Percentiles rank a stretch among this genome's conserved stretches.
phyloP scores from a whole-genome alignment of 2,113 vertebrate genomes.

The Phalacrocorax pelagicus region DNA sequence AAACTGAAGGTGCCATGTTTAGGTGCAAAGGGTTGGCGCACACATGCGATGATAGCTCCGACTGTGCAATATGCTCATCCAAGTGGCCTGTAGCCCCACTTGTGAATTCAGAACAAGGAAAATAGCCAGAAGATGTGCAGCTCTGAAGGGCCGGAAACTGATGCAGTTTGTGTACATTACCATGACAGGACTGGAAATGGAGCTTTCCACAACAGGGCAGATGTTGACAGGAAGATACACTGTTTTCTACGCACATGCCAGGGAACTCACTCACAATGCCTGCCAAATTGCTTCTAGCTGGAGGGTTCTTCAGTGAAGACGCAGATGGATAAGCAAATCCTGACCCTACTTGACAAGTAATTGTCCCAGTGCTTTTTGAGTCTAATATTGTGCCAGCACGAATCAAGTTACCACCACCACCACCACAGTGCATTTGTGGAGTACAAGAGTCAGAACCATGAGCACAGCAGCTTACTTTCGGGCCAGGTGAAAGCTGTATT shows the following conservation, averaged over 20 bases:
- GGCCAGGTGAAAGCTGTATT: conserved; percentile 78
- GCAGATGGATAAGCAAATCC: conserved; percentile 73
- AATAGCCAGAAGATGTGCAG: conserved; percentile 82
- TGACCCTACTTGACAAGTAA: conserved; percentile 83
- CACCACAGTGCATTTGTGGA: conserved; percentile 73
- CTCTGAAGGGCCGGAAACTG: conserved; percentile 74
- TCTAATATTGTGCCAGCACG: conserved; percentile 76
- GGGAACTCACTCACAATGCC: conserved; percentile 69
- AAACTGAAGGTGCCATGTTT: conserved; percentile 84
- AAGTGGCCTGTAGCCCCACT: conserved; percentile 73
- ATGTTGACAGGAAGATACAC: conserved; percentile 76
- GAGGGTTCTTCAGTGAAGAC: conserved; percentile 72
- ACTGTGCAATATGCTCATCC: conserved; percentile 76
- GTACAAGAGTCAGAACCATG: conserved; percentile 81
- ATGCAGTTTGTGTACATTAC: conserved; percentile 73
- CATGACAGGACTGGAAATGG: conserved; percentile 77
- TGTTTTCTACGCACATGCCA: conserved; percentile 75
- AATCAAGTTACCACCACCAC: conserved; percentile 76
- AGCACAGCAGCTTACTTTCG: conserved; percentile 94
- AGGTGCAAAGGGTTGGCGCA: conserved; percentile 90
- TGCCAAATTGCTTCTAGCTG: conserved; percentile 65
- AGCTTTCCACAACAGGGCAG: conserved; percentile 85
- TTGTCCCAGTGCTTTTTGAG: conserved; percentile 73
- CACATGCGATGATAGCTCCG: conserved; percentile 82
- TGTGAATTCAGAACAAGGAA: conserved; percentile 82